Evolutionary conservation across 2,797 vertebrate species (phyloP), one percentile per base, ranked within the genome.

Genomic region (Sarcophilus harrisii): DNA sequence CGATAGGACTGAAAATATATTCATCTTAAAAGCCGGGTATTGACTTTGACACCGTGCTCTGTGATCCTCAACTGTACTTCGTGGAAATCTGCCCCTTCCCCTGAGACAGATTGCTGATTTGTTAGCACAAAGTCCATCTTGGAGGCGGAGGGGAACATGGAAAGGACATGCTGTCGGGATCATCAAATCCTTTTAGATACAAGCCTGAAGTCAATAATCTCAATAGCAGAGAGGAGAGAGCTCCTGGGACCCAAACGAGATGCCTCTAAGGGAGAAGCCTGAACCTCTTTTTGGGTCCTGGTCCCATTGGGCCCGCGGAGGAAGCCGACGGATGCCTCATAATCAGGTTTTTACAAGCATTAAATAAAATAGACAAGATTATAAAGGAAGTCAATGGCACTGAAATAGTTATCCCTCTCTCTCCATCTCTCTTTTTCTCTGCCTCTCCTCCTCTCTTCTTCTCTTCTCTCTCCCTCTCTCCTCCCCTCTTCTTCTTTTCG

Each of bases 151-250:
- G 57, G 30, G 57, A 66, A 93, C 81, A 49, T 0, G 0, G 28
- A 87, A 16, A 14, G 32, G 57, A n/a, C 0, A 0, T 13, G 9
- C 60, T 92, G 94, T 54, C 57, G 89, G 90, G 91, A 91, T 66
- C 90, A 57, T 58, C n/a, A 62, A n/a, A 27, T 90, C 57, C 94
- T 95, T 58, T 49, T 93, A 54, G 93, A 94, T 4, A 21, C 24
- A 57, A 92, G 90, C 55, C n/a, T 59, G 87, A 93, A 94, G 90
- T 52, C 81, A 81, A 58, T 1, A 45, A 58, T 60, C 94, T 97
- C 93, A 91, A 90, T 32, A 90, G 5, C 57, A 95, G 87, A 57
- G 16, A 60, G n/a, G 29, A 90, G 92, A 73, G 60, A 28, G 95
- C 57, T 92, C n/a, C 58, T 59, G 90, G 73, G 24, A 81, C 5